Conservation (phyloP, 2,797 vertebrate species). For the Ciconia nigra region DNA sequence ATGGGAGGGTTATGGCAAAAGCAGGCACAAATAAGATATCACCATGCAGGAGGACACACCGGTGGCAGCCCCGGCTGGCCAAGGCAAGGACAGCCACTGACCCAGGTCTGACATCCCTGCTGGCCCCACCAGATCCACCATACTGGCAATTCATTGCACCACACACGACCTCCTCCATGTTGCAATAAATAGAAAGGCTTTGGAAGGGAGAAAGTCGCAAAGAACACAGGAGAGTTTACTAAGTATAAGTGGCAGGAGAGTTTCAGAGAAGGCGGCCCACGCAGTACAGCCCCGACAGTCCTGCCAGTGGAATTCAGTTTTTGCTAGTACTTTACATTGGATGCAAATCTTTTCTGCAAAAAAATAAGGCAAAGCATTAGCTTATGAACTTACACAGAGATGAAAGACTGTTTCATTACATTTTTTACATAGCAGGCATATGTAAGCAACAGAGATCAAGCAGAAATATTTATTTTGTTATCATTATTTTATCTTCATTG, state of each 20-base stretch:
- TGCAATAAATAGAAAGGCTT: not conserved
- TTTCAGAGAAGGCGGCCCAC: not conserved
- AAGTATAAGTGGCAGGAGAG: not conserved
- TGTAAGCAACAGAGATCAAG: not conserved
- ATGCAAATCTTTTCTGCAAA: not conserved
- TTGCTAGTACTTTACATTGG: not conserved
- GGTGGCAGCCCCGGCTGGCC: not conserved
- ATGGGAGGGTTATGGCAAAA: not conserved
- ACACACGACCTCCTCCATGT: accelerated
- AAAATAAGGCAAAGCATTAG: not conserved
- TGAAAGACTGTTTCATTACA: slow-evolving; percentile 5
- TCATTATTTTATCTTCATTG: slow-evolving; percentile 47
- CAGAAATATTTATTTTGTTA: slow-evolving; percentile 56
- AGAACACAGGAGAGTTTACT: not conserved
- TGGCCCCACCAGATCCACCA: not conserved
- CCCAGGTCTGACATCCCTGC: not conserved
- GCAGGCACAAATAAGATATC: not conserved
- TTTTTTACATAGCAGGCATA: slow-evolving; percentile 25
- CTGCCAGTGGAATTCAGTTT: not conserved
- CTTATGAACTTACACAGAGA: not conserved
- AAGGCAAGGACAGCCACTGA: not conserved
- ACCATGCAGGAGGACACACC: not conserved
- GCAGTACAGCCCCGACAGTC: not conserved
- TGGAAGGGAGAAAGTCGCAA: not conserved
- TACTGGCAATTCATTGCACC: not conserved